Percentiles rank a stretch among this genome's conserved stretches.
phyloP scores from a whole-genome alignment of 2,797 vertebrate genomes.

The Karalla daura region DNA sequence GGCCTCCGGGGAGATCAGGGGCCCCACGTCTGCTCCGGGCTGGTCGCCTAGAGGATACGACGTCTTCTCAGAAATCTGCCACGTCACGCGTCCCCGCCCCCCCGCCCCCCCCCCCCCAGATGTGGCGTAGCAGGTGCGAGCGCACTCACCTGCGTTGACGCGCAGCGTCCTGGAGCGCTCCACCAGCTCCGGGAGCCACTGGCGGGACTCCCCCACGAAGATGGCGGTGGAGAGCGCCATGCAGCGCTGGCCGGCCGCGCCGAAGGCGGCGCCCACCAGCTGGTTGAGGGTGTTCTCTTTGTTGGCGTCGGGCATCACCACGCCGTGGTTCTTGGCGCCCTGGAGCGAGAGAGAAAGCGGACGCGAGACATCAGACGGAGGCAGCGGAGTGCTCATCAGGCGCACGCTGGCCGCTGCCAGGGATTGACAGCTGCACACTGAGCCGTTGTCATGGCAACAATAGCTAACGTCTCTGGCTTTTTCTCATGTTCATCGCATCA shows the following conservation, averaged over 20 bases:
- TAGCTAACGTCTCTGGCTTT: background rate
- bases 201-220: slow-evolving; percentile 92
- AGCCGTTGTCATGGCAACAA: slow-evolving; percentile 27
- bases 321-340: slow-evolving; percentile 99
- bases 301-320: slow-evolving; percentile 98
- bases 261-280: slow-evolving; percentile 96
- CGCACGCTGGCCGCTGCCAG: background rate
- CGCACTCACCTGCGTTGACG: slow-evolving; percentile 91
- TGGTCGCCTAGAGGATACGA: slow-evolving; percentile 88
- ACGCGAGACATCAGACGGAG: slow-evolving; percentile 27
- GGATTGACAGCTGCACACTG: slow-evolving; percentile 20
- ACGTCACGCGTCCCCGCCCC: too few species aligned
- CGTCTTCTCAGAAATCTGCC: background rate
- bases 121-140: background rate
- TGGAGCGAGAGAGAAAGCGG: slow-evolving; percentile 69
- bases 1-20: slow-evolving; percentile 93
- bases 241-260: slow-evolving; percentile 97
- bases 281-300: slow-evolving; percentile 99
- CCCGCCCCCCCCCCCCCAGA: too few species aligned
- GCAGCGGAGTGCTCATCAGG: slow-evolving; percentile 8
- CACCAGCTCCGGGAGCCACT: slow-evolving; percentile 96
- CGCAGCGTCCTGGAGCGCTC: slow-evolving; percentile 92
- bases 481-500: background rate
- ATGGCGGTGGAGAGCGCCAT: slow-evolving; percentile 98
- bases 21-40: slow-evolving; percentile 95